Conservation (phyloP, 2,888 invertebrate species). For the Acanthacorydalis orientalis region DNA sequence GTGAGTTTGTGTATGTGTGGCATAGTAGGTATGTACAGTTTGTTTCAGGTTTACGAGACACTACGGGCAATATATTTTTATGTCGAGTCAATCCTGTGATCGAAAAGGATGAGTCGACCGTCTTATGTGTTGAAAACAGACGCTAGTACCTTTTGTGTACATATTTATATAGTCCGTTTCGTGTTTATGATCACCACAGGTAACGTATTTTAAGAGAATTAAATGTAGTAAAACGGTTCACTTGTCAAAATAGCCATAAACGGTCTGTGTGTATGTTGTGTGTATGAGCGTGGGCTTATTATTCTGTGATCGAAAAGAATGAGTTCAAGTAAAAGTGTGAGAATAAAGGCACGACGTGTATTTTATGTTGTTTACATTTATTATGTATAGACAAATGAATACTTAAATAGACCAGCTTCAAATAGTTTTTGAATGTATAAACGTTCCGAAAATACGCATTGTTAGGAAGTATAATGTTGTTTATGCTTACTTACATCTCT, state of each 20-base stretch:
- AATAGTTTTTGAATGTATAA: no score
- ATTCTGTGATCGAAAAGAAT: not conserved
- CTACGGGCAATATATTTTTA: conserved; percentile 4
- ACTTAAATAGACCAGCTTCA: no score
- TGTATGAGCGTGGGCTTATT: not conserved
- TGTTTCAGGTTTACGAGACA: not conserved
- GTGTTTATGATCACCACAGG: conserved; percentile 6
- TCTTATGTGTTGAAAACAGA: conserved; percentile 4
- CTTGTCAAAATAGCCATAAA: conserved; percentile 2
- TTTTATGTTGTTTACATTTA: no score
- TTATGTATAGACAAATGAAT: no score
- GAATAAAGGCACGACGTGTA: not conserved
- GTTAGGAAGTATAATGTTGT: no score
- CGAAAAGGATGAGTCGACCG: conserved; percentile 7
- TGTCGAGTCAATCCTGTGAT: conserved; percentile 3
- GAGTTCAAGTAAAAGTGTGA: not conserved
- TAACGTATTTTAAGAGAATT: no score
- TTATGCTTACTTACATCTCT: no score
- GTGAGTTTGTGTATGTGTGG: not conserved
- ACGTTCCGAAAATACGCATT: no score
- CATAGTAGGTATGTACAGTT: not conserved
- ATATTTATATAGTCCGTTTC: conserved; percentile 3
- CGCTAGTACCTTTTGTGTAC: not conserved
- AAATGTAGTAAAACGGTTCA: conserved; percentile 1
- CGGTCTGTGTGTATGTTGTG: no score